A percentile compares a stretch with the other conserved stretches of the same genome.
Evolutionary conservation across 1,140 invertebrate species (phyloP).

Genomic region (Caenorhabditis remanei): DNA sequence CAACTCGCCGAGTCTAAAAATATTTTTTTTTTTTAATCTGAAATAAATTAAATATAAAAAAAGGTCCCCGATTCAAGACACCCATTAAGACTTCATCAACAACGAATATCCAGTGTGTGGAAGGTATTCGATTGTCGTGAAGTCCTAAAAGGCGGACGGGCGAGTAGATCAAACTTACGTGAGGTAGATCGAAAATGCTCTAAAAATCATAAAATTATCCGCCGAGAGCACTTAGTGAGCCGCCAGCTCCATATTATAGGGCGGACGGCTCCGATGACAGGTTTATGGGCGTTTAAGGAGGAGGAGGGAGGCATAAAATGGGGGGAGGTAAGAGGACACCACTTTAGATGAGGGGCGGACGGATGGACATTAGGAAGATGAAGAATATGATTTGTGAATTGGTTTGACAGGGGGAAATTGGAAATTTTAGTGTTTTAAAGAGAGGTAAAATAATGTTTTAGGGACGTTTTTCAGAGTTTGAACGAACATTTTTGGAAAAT

Average conservation of each 20-base stretch:
- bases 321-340: conserved; percentile 15
- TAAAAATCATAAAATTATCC: too few relatives aligned
- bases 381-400: conserved; percentile 1
- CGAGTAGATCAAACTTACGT: too few relatives aligned
- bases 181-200: too few relatives aligned
- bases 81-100: conserved; percentile 45
- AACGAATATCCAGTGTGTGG: conserved; percentile 10
- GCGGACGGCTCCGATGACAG: too few relatives aligned
- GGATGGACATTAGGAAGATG: neutral
- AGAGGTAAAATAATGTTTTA: neutral
- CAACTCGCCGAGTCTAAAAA: too few relatives aligned
- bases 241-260: neutral
- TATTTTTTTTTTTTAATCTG: neutral
- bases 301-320: too few relatives aligned
- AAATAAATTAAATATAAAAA: neutral
- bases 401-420: neutral
- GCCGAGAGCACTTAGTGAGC: neutral
- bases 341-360: neutral
- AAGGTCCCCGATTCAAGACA: neutral
- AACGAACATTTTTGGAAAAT: too few relatives aligned
- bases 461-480: too few relatives aligned
- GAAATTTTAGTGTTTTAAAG: neutral
- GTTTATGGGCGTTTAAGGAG: too few relatives aligned
- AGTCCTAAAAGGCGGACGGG: neutral
- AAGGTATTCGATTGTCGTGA: conserved; percentile 22